Conservation (phyloP, 2,113 vertebrate genomes). For the Gambusia holbrooki region DNA sequence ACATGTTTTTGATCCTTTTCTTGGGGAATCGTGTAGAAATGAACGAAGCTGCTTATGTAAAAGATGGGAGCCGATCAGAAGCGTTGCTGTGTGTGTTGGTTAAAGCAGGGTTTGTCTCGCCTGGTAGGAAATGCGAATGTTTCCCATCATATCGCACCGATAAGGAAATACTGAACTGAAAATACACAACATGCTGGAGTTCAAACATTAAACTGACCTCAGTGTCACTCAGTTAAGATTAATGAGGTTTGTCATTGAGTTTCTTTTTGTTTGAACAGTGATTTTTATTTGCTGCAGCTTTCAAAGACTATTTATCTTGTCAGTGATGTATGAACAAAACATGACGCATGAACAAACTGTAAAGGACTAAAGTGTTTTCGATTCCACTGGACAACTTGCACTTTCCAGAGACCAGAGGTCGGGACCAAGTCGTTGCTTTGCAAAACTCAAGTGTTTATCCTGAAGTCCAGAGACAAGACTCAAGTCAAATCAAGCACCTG, state of each 20-base stretch:
- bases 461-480: too few species aligned
- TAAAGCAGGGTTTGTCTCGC: background rate
- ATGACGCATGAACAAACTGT: background rate
- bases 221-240: background rate
- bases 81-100: background rate
- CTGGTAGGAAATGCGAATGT: background rate
- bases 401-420: background rate
- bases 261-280: background rate
- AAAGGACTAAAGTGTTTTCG: background rate
- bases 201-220: background rate
- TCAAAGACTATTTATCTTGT: background rate
- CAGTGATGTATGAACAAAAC: background rate
- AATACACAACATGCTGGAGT: background rate
- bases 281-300: too few species aligned
- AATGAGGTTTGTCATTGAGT: background rate
- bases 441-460: too few species aligned
- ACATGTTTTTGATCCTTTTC: background rate
- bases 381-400: background rate
- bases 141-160: background rate
- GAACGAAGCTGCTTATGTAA: background rate
- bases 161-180: constrained; percentile 3
- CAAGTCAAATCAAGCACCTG: too few species aligned
- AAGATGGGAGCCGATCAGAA: too few species aligned
- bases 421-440: too few species aligned
- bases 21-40: too few species aligned